Base-by-base conservation (phyloP, 2,888 invertebrate species). In the Acanthacorydalis orientalis region DNA sequence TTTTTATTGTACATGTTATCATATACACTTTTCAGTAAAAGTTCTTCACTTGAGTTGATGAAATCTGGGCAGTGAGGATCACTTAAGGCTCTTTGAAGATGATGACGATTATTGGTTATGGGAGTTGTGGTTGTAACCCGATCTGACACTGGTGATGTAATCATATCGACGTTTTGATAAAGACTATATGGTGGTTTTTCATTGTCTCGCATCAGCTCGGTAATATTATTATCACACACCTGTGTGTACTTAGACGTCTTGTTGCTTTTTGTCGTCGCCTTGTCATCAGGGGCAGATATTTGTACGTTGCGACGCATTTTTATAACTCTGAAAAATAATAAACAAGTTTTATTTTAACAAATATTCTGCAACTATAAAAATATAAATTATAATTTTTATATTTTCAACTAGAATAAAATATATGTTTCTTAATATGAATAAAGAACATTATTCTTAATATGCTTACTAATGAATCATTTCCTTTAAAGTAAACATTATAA, bases 31-130 rank as follows among this genome's bases (percentile, higher is more conserved):
- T 45, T 45, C 9, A 45, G 33, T 12, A 47, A 31, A 16, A 47
- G 23, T 23, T 47, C 47, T 37, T 47, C 47, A 15, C 47, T 47
- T 9, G 47, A 43, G 14, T 43, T 47, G 42, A 47, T 32, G 16
- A 34, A 35, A 35, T 42, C 37, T 7, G 47, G 47, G 31, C 47
- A 47, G 35, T 47, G 47, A 23, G 47, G 42, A 43, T 47, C 47
- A 35, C 47, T 47, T 23, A 47, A 31, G 11, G 47, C 38, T n/a
- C 47, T 16, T 35, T 43, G 47, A 11, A 47, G 42, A n/a, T 46
- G 39, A 46, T 23, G 31, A 33, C 32, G 15, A 6, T 31, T 40
- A 10, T 31, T 31, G n/a, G 39, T 38, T 4, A 31, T 31, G 15
- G 34, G 31, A 14, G 44, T 16, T 9, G 44, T 35, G 7, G 34